Evolutionary conservation across 2,888 invertebrate species (phyloP).

Genomic region (Epiblema foenella): DNA sequence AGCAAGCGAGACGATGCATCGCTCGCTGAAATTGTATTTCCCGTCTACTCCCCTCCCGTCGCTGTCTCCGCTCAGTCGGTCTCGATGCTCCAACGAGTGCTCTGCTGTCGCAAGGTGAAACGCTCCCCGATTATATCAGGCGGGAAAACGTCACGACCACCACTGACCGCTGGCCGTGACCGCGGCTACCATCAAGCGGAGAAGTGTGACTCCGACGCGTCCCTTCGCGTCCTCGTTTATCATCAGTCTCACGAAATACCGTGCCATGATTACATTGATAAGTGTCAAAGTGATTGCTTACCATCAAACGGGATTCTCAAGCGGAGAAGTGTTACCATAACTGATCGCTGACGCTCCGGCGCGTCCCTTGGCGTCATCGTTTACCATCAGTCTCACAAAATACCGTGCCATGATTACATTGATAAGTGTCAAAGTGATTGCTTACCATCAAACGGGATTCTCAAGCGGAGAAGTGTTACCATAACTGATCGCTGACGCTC

Average conservation of each 20-base stretch:
- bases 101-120: constrained; percentile 80
- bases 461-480: not conserved
- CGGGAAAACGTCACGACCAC: not conserved
- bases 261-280: not conserved
- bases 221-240: too few species aligned
- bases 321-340: not conserved
- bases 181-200: too few species aligned
- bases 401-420: not conserved
- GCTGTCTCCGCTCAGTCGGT: constrained; percentile 61
- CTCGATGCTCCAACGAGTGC: constrained; percentile 79
- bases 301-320: not conserved
- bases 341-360: not conserved
- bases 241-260: not conserved
- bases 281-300: not conserved
- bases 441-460: not conserved
- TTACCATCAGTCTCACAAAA: not conserved
- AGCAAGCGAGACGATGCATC: not conserved
- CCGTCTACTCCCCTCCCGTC: constrained; percentile 25
- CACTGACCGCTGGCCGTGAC: not conserved
- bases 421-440: not conserved
- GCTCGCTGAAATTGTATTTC: constrained; percentile 20
- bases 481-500: not conserved
- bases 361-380: too few species aligned
- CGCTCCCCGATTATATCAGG: not conserved
- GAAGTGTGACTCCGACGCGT: not conserved